Conservation (phyloP, 2,888 invertebrate genomes). For the Agonopterix arenella region DNA sequence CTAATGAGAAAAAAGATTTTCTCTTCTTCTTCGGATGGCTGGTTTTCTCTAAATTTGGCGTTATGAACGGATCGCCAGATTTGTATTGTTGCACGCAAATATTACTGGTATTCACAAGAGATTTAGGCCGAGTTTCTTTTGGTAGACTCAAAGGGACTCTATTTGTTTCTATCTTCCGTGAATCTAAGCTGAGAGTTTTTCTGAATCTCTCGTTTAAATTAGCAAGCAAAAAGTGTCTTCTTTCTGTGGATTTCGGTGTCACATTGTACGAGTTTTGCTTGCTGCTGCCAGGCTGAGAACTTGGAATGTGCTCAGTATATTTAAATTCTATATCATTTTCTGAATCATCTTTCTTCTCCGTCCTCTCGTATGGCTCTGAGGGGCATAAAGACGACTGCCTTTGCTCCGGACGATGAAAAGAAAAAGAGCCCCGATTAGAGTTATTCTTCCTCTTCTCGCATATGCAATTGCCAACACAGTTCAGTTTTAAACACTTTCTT, state of each 20-base stretch:
- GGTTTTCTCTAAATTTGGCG: conserved; percentile 55
- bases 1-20: conserved; percentile 71
- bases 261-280: conserved; percentile 63
- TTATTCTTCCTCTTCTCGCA: conserved; percentile 52
- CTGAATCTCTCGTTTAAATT: conserved; percentile 69
- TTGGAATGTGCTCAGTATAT: conserved; percentile 65
- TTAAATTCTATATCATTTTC: conserved; percentile 70
- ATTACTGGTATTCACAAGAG: conserved; percentile 60
- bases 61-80: conserved; percentile 42
- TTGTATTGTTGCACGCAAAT: conserved; percentile 55
- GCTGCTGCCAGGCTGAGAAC: conserved; percentile 59
- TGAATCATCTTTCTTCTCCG: conserved; percentile 46
- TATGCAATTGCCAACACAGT: conserved; percentile 59
- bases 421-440: conserved; percentile 61
- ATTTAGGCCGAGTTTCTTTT: conserved; percentile 61
- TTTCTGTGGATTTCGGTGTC: conserved; percentile 65
- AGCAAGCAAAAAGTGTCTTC: conserved; percentile 57
- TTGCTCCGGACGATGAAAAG: conserved; percentile 60
- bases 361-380: conserved; percentile 42
- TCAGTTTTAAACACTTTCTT: conserved; percentile 36
- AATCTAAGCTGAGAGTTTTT: conserved; percentile 70
- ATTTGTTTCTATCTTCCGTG: conserved; percentile 61
- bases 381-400: conserved; percentile 44
- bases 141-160: conserved; percentile 50
- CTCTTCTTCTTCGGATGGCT: conserved; percentile 66